Evolutionary conservation across 2,797 vertebrate species (phyloP).

Genomic region (Austrolebias charrua): DNA sequence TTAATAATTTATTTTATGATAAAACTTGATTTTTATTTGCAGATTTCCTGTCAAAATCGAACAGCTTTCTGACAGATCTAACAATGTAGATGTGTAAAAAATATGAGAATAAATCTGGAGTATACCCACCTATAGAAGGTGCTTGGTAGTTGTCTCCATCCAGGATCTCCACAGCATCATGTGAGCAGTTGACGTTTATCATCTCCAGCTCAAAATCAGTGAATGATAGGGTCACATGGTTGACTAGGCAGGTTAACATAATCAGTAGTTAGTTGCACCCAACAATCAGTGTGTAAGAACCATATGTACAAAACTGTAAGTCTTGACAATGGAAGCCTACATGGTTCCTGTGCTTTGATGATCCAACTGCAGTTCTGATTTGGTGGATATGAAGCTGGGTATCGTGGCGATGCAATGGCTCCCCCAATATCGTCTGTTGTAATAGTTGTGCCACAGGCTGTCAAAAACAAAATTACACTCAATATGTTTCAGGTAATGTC

Average conservation of each 20-base stretch:
- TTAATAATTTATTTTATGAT: not conserved
- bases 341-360: conserved; percentile 88
- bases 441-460: conserved; percentile 88
- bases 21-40: not conserved
- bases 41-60: too few species aligned
- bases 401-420: conserved; percentile 88
- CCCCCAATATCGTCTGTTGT: conserved; percentile 78
- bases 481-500: not conserved
- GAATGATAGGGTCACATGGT: conserved; percentile 91
- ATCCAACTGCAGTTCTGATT: conserved; percentile 94
- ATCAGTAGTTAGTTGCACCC: not conserved
- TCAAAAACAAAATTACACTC: conserved; percentile 28
- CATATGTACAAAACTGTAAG: not conserved
- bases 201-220: conserved; percentile 84
- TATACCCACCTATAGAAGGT: conserved; percentile 76
- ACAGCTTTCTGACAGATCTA: not conserved
- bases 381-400: conserved; percentile 84
- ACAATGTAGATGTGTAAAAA: not conserved
- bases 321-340: conserved; percentile 74
- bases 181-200: conserved; percentile 73
- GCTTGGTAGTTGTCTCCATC: conserved; percentile 86
- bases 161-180: conserved; percentile 85
- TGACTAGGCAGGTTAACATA: conserved; percentile 75
- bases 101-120: not conserved
- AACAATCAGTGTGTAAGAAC: not conserved